Conservation (phyloP, 1,140 invertebrate species). For the Trichogramma pretiosum region DNA sequence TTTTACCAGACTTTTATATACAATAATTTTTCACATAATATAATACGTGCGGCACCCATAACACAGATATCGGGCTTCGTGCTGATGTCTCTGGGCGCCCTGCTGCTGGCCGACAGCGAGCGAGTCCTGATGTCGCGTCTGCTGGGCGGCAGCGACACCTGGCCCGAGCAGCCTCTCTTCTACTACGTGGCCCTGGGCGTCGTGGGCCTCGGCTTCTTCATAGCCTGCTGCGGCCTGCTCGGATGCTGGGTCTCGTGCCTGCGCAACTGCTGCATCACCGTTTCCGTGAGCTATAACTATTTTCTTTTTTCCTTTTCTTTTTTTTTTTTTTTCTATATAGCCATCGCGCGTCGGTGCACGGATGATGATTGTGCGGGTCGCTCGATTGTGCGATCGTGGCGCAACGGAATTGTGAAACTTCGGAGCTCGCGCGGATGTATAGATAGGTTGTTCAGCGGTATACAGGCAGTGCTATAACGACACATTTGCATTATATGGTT, state of each 20-base stretch:
- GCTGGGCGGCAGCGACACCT: slow-evolving; percentile 44
- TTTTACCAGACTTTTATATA: slow-evolving; percentile 26
- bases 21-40: too few relatives aligned
- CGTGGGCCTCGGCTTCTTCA: slow-evolving; percentile 54
- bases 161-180: slow-evolving; percentile 57
- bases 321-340: too few relatives aligned
- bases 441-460: too few relatives aligned
- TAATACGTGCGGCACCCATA: too few relatives aligned
- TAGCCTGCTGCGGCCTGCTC: slow-evolving; percentile 56
- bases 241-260: slow-evolving; percentile 72
- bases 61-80: slow-evolving; percentile 63
- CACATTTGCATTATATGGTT: too few relatives aligned
- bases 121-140: slow-evolving; percentile 61
- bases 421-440: too few relatives aligned
- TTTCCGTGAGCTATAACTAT: slow-evolving; percentile 58
- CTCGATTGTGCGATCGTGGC: too few relatives aligned
- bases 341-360: too few relatives aligned
- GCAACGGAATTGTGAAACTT: too few relatives aligned
- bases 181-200: slow-evolving; percentile 63
- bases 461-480: too few relatives aligned
- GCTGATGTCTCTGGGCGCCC: slow-evolving; percentile 59
- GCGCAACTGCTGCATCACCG: slow-evolving; percentile 61
- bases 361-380: too few relatives aligned
- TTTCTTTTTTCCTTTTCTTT: too few relatives aligned
- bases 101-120: slow-evolving; percentile 59